These are phyloP conservation scores for Ophion ventricosus DNA, from an alignment of 2,888 invertebrate genomes.

Conservation along the genomic window DNA sequence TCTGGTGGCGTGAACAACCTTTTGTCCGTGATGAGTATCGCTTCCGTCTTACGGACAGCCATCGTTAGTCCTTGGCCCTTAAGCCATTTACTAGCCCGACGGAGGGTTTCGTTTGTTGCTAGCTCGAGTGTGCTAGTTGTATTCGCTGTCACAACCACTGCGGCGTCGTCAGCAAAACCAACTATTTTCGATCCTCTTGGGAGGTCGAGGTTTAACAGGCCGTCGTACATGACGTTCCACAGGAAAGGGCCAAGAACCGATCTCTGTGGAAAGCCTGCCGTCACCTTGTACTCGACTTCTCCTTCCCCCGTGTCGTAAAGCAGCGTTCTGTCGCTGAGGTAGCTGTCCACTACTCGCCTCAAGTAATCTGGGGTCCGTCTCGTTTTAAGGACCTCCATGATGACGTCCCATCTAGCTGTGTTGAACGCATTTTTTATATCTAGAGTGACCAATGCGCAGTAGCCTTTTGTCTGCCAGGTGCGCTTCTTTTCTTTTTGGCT, in stretches of 20 bases:
- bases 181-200: too few relatives aligned
- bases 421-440: constrained; percentile 41
- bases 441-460: constrained; percentile 42
- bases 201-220: constrained; percentile 9
- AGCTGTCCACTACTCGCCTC: too few relatives aligned
- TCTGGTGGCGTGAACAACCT: constrained; percentile 22
- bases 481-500: constrained; percentile 31
- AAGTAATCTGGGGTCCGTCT: not conserved
- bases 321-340: too few relatives aligned
- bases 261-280: constrained; percentile 25
- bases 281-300: not conserved
- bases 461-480: constrained; percentile 18
- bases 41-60: too few relatives aligned
- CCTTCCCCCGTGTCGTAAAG: too few relatives aligned
- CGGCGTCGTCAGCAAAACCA: constrained; percentile 1
- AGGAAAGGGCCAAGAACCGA: constrained; percentile 25
- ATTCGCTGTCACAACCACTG: constrained; percentile 13
- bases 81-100: constrained; percentile 18
- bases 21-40: constrained; percentile 11
- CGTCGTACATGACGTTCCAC: constrained; percentile 37
- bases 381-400: not conserved
- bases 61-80: not conserved
- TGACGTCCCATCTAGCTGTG: constrained; percentile 19
- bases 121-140: constrained; percentile 14
- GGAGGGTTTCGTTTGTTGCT: constrained; percentile 25